These are phyloP conservation scores for Parochlus steinenii DNA, from an alignment of 2,888 invertebrate species.

Conservation along the genomic window DNA sequence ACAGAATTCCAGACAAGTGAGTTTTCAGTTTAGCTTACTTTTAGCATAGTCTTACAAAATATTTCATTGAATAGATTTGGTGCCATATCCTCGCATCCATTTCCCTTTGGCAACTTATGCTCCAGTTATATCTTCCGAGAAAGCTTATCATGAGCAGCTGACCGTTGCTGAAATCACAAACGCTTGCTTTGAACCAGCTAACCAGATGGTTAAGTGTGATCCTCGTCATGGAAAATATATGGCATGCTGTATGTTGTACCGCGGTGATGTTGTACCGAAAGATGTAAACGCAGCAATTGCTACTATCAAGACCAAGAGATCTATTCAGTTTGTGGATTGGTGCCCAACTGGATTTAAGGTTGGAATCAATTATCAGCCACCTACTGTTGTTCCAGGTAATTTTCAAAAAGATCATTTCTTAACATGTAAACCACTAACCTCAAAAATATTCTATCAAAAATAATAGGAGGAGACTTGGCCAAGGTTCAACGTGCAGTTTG, in stretches of 20 bases:
- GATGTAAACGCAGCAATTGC: conserved; percentile 88
- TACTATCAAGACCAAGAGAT: conserved; percentile 85
- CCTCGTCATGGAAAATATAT: conserved; percentile 82
- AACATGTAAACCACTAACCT: no score
- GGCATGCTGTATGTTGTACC: conserved; percentile 87
- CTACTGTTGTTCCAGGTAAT: conserved; percentile 81
- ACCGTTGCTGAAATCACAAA: conserved; percentile 87
- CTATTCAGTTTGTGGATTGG: conserved; percentile 81
- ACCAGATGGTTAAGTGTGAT: conserved; percentile 89
- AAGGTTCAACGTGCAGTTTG: conserved; percentile 91
- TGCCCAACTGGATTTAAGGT: conserved; percentile 70
- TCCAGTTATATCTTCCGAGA: conserved; percentile 82
- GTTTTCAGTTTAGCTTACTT: no score
- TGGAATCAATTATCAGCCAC: conserved; percentile 80
- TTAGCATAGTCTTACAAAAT: no score
- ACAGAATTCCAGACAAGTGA: conserved; percentile 91
- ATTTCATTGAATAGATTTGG: no score
- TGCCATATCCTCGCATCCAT: conserved; percentile 89
- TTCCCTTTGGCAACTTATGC: conserved; percentile 86
- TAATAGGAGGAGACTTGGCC: conserved; percentile 79
- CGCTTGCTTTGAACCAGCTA: conserved; percentile 87
- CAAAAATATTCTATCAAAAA: no score
- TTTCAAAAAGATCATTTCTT: no score
- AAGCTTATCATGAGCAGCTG: conserved; percentile 83
- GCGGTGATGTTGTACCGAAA: conserved; percentile 86